Evolutionary conservation across 1,140 invertebrate genomes (phyloP).

Genomic region (Heliconius hewitsoni): DNA sequence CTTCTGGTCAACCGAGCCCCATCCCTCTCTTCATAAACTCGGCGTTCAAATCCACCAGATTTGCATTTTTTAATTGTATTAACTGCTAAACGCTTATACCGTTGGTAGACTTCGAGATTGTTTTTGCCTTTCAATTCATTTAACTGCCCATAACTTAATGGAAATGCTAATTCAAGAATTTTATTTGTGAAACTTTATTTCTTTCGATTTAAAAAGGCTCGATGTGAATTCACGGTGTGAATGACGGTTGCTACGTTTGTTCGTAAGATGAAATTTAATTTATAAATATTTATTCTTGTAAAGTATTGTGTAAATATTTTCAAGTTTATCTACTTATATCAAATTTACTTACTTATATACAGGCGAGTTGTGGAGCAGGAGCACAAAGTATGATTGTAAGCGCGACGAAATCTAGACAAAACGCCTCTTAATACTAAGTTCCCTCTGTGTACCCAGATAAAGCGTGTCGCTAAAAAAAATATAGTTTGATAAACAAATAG

Average conservation of each 20-base stretch:
- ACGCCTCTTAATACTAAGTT: no score
- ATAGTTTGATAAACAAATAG: no score
- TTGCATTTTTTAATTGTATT: conserved; percentile 50
- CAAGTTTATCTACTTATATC: not conserved
- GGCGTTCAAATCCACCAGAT: conserved; percentile 20
- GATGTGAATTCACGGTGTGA: conserved; percentile 21
- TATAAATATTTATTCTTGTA: not conserved
- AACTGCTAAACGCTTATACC: conserved; percentile 44
- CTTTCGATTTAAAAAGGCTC: conserved; percentile 36
- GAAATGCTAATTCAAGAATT: conserved; percentile 40
- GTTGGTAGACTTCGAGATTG: conserved; percentile 40
- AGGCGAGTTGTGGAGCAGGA: no score
- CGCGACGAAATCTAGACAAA: no score
- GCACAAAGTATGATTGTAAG: no score
- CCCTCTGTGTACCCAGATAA: no score
- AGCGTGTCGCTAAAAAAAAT: no score
- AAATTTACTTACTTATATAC: no score
- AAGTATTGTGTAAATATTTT: not conserved
- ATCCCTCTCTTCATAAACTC: conserved; percentile 34
- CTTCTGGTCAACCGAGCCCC: conserved; percentile 51
- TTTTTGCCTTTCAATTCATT: conserved; percentile 47
- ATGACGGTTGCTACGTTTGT: not conserved
- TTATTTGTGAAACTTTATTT: conserved; percentile 40
- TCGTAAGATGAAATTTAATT: not conserved
- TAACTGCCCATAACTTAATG: conserved; percentile 46